Conservation (phyloP, 2,888 invertebrate species). For the Notodonta ziczac region DNA sequence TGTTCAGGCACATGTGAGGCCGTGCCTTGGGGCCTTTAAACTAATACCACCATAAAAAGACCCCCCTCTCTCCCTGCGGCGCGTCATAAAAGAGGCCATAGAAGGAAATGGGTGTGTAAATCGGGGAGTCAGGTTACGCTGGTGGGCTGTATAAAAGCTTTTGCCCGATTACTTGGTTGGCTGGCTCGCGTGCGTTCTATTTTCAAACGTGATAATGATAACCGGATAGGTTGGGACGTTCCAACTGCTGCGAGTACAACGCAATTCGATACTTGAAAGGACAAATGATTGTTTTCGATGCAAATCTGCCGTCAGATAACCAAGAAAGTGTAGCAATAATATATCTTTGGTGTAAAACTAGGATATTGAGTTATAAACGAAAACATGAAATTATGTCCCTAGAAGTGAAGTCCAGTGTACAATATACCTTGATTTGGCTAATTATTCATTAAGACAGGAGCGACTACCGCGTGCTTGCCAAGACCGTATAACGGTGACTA, state of each 20-base stretch:
- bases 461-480: too few relatives aligned
- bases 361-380: too few relatives aligned
- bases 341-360: too few relatives aligned
- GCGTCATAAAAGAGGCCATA: conserved; percentile 68
- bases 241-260: conserved; percentile 37
- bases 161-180: conserved; percentile 80
- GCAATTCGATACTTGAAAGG: conserved; percentile 39
- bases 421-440: too few relatives aligned
- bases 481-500: too few relatives aligned
- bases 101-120: conserved; percentile 71
- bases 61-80: conserved; percentile 54
- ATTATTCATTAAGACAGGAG: too few relatives aligned
- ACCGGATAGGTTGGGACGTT: conserved; percentile 61
- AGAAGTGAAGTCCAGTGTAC: too few relatives aligned
- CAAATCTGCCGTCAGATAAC: not conserved
- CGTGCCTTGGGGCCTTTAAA: conserved; percentile 77
- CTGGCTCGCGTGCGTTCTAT: conserved; percentile 82
- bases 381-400: too few relatives aligned
- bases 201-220: conserved; percentile 83
- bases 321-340: too few relatives aligned
- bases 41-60: conserved; percentile 68
- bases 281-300: conserved; percentile 28
- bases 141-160: conserved; percentile 73
- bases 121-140: conserved; percentile 57
- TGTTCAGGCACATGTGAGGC: conserved; percentile 77